Base-by-base conservation (phyloP, 2,888 invertebrate genomes). In the Mythimna albipuncta region DNA sequence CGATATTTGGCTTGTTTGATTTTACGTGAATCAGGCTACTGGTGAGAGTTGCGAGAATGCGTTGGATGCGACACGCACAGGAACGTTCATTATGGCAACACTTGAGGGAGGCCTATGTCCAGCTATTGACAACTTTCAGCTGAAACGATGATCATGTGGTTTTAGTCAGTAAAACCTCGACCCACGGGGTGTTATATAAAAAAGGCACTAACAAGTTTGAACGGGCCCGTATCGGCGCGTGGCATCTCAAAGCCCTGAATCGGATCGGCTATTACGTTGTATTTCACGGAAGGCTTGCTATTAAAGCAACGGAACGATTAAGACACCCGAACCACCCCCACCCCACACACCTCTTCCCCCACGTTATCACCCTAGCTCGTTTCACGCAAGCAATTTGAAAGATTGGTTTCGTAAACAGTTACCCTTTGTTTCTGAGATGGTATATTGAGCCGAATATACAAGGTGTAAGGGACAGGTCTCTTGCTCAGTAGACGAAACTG, bases 351-450 rank as follows among this genome's bases (percentile, higher is more conserved):
- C 52, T 35, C 44, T 52, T 13, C 19, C 61, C 16, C 35, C 38
- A 64, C 63, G 57, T 79, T 82, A 71, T 77, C 79, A 68, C 74
- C 64, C 63, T 38, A 64, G 58, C 69, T 74, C 72, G 54, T 68
- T 73, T 69, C 69, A 77, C 68, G 79, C 72, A 70, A 79, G 74
- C 78, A 78, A 84, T 84, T 82, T 83, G 76, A 82, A 81, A 77
- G 70, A 82, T 85, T 85, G 87, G 66, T 81, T 83, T 72, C 38
- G 79, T 72, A 81, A 77, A 84, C 77, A 82, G 57, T 65, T 75
- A 78, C 44, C 41, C 50, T 68, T 73, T 73, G 63, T 68, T 64
- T 75, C 70, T 67, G 73, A 64, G 58, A 41, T 38, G 59, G 32
- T 64, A 59, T 58, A 50, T 52, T 13, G 32, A 26, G 52, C 19